phyloP scores from a whole-genome alignment of 2,888 invertebrate species.

The Allolobophora icterica region DNA sequence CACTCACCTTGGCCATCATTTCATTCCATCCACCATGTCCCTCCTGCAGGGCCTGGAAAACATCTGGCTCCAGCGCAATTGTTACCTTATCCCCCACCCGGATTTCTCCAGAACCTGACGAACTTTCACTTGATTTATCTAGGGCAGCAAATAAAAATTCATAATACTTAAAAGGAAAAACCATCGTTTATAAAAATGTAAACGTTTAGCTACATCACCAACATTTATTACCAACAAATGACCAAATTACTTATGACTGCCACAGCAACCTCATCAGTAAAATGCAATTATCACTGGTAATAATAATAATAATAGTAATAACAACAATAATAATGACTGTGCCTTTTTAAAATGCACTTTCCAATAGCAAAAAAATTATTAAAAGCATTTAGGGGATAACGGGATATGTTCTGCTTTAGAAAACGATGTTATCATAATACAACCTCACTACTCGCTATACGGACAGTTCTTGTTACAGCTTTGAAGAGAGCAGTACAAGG shows the following conservation, averaged over 20 bases:
- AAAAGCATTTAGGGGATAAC: no score
- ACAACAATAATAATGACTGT: neutral
- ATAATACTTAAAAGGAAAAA: neutral
- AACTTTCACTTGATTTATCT: neutral
- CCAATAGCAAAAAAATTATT: no score
- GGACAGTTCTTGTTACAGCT: neutral
- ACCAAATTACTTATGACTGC: neutral
- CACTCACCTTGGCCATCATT: neutral
- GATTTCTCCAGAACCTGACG: neutral
- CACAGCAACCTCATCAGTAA: neutral
- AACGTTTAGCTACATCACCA: neutral
- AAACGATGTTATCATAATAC: no score
- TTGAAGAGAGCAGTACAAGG: neutral
- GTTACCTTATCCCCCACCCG: neutral
- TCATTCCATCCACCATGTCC: constrained; percentile 25
- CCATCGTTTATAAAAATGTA: neutral
- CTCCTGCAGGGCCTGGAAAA: constrained; percentile 21
- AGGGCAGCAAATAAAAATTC: neutral
- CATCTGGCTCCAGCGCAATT: neutral
- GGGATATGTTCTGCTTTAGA: no score
- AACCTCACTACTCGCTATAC: no score
- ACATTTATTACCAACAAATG: neutral
- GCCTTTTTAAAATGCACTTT: no score
- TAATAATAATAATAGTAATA: neutral
- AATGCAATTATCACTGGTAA: neutral